Base-by-base conservation (phyloP, 2,888 invertebrate species). In the Thecophora atra region DNA sequence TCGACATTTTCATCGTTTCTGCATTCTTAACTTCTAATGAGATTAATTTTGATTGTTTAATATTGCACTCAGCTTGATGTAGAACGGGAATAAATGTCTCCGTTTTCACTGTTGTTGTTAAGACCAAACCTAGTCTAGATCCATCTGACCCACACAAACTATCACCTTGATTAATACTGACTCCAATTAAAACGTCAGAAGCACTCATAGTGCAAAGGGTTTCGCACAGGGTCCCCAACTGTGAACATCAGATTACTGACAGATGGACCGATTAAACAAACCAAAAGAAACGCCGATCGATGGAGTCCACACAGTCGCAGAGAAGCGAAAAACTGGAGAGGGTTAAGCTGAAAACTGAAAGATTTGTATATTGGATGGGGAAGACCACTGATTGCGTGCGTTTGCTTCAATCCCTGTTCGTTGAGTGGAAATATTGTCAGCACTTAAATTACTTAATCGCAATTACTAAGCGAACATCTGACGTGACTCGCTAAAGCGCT, bases 371-470 rank as follows among this genome's bases (percentile, higher is more conserved):
- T 6, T 37, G 37, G 37, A 37, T 37, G 37, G 37, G 2, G 19
- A 54, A 54, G 2, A 24, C 19, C 54, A 24, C 19, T 24, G 21
- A 54, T 13, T 2, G 3, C 6, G 21, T 54, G 19, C 19, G 54
- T 54, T 21, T 11, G 21, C 5, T 24, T 7, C 24, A n/a, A n/a
- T n/a, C n/a, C n/a, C n/a, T 54, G 64, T 65, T 56, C 30, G 58
- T 56, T 47, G 47, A 71, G 58, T 71, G 58, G 52, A 71, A 65
- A 71, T 65, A 19, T 65, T 66, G 66, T 44, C 58, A 58, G 64
- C 56, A 58, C 71, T 71, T 71, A 54, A 65, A 65, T 71, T 65
- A 71, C 71, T 71, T 58, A 71, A 71, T 56, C 58, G 65, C 66
- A 71, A 65, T 71, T 66, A 71, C 71, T 64, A 30, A 28, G 54